phyloP scores from a whole-genome alignment of 1,140 invertebrate genomes.

The Pygmarrhopalites habei region DNA sequence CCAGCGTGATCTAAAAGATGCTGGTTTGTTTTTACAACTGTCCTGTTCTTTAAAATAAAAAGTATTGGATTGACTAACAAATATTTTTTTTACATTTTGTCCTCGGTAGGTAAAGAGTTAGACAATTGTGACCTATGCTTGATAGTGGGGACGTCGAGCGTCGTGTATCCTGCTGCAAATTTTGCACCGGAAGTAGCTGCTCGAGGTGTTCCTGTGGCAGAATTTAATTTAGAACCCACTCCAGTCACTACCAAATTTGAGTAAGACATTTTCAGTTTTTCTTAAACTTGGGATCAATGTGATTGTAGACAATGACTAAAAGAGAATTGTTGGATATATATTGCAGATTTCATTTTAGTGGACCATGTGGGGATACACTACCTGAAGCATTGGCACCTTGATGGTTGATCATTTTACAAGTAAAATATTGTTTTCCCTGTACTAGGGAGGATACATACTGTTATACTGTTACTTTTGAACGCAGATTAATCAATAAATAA shows the following conservation, averaged over 20 bases:
- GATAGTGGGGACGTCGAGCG: constrained; percentile 76
- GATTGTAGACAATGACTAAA: neutral
- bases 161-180: constrained; percentile 89
- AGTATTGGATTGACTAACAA: neutral
- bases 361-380: constrained; percentile 63
- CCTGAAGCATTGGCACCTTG: constrained; percentile 49
- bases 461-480: neutral
- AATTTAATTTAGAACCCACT: constrained; percentile 80
- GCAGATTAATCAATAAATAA: too few relatives aligned
- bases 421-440: too few relatives aligned
- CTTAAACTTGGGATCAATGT: neutral
- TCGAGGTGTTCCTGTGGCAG: constrained; percentile 71
- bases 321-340: neutral
- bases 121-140: constrained; percentile 71
- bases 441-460: too few relatives aligned
- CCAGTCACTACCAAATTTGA: constrained; percentile 61
- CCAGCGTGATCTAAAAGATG: constrained; percentile 53
- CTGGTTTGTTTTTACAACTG: constrained; percentile 48
- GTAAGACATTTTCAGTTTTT: constrained; percentile 45
- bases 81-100: constrained; percentile 33
- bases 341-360: constrained; percentile 64
- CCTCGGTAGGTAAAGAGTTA: constrained; percentile 52
- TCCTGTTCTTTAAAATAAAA: neutral
- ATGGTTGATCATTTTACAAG: too few relatives aligned
- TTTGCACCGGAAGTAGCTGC: constrained; percentile 72